Conservation (phyloP, 2,888 invertebrate species). For the Pterostichus madidus region DNA sequence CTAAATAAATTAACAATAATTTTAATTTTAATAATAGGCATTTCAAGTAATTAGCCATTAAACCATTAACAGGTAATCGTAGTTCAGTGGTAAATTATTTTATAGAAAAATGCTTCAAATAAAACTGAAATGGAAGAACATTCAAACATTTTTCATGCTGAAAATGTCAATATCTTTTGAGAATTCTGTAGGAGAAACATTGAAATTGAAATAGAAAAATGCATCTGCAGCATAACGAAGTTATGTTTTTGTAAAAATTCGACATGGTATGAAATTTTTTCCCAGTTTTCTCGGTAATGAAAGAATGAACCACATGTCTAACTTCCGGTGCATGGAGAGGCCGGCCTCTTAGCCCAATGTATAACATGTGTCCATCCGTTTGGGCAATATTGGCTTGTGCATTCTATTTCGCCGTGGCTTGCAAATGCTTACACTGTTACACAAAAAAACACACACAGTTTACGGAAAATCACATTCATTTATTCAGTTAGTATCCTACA, state of each 20-base stretch:
- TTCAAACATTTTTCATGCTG: no score
- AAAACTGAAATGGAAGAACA: no score
- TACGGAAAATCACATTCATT: neutral
- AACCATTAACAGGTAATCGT: neutral
- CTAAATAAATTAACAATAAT: neutral
- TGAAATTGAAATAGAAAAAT: neutral
- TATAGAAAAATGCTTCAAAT: no score
- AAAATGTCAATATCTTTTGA: no score
- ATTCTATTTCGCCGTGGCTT: conserved; percentile 27
- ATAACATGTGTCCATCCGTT: conserved; percentile 58
- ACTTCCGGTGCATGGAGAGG: conserved; percentile 50
- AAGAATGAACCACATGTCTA: conserved; percentile 51
- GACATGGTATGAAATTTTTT: conserved; percentile 33
- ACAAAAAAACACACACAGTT: conserved; percentile 11
- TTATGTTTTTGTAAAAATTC: conserved; percentile 25
- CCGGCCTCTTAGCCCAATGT: conserved; percentile 30
- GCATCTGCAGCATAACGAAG: conserved; percentile 22
- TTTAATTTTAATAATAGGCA: neutral
- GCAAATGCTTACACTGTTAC: conserved; percentile 52
- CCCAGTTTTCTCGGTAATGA: conserved; percentile 51
- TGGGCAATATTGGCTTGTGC: conserved; percentile 45
- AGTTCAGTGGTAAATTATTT: no score
- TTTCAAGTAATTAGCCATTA: neutral
- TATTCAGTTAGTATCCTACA: no score
- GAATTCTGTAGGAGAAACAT: no score